Evolutionary conservation across 2,797 vertebrate species (phyloP).

Genomic region (Manis pentadactyla): DNA sequence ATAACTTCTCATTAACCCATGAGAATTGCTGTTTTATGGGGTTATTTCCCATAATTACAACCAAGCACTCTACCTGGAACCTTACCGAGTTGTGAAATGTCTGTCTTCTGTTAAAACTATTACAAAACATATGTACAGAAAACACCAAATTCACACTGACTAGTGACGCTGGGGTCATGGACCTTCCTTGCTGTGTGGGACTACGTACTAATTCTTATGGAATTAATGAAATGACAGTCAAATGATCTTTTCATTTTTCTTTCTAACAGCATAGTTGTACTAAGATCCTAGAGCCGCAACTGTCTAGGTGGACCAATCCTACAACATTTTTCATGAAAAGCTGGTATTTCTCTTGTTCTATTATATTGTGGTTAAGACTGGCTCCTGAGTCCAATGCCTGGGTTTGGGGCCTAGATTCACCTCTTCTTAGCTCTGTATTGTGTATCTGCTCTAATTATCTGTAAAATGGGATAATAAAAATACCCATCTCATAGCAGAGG

Average conservation of each 20-base stretch:
- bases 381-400: background rate
- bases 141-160: rapidly evolving
- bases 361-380: background rate
- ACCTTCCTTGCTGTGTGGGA: background rate
- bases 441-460: background rate
- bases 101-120: background rate
- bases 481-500: background rate
- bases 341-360: background rate
- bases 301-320: background rate
- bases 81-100: background rate
- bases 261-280: background rate
- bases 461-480: background rate
- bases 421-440: background rate
- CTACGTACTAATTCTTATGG: background rate
- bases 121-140: background rate
- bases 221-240: background rate
- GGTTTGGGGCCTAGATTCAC: background rate
- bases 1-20: background rate
- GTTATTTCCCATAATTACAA: background rate
- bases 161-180: rapidly evolving
- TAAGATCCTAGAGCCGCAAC: background rate
- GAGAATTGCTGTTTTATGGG: background rate
- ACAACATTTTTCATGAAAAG: background rate
- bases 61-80: background rate
- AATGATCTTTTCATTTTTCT: background rate